Conservation (phyloP, 2,113 vertebrate genomes). For the Heterocephalus glaber region DNA sequence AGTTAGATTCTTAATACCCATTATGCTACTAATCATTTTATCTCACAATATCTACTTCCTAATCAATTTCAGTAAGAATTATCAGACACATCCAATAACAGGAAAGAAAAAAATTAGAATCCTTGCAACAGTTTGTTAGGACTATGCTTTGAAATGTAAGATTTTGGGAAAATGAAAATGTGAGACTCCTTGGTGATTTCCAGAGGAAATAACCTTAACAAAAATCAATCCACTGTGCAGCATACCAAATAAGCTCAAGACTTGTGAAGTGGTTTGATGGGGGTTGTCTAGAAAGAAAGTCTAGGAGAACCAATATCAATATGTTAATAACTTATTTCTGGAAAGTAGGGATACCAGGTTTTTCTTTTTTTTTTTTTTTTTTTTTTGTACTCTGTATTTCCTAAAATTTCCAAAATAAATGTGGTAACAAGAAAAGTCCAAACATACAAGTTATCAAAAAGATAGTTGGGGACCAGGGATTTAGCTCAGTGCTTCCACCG, state of each 20-base stretch:
- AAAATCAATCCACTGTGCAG: not conserved
- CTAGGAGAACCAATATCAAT: too few relatives aligned
- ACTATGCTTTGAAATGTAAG: not conserved
- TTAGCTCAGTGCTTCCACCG: too few relatives aligned
- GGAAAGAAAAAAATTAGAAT: slow-evolving; percentile 29
- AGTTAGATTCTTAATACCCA: slow-evolving; percentile 41
- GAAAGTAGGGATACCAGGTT: not conserved
- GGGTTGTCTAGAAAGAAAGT: too few relatives aligned
- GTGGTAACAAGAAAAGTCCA: not conserved
- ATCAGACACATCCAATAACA: not conserved
- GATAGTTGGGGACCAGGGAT: too few relatives aligned
- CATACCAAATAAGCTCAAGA: not conserved
- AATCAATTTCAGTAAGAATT: slow-evolving; percentile 52
- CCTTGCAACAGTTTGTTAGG: not conserved
- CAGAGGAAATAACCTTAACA: slow-evolving; percentile 29
- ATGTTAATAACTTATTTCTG: not conserved
- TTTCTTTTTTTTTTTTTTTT: too few relatives aligned
- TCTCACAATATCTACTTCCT: not conserved
- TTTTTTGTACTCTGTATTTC: too few relatives aligned
- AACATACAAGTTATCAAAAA: slow-evolving; percentile 24
- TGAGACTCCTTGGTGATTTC: not conserved
- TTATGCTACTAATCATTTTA: slow-evolving; percentile 42
- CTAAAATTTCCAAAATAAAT: slow-evolving; percentile 31
- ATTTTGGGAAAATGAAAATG: not conserved
- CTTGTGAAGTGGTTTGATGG: too few relatives aligned